phyloP scores from a whole-genome alignment of 1,140 invertebrate species.

The Drosophila sulfurigaster region DNA sequence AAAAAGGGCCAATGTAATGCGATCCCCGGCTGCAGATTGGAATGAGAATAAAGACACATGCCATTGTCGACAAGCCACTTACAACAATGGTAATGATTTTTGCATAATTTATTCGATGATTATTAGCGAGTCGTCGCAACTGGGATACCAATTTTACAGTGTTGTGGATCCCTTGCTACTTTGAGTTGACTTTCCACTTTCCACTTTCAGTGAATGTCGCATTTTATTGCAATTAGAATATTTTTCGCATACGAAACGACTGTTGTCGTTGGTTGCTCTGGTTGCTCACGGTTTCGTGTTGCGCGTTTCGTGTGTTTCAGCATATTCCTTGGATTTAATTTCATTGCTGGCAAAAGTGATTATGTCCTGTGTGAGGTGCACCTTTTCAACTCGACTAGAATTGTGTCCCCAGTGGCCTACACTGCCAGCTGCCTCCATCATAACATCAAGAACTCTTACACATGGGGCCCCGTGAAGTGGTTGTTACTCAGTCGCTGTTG shows the following conservation, averaged over 20 bases:
- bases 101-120: constrained; percentile 83
- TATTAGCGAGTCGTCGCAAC: constrained; percentile 65
- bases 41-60: constrained; percentile 20
- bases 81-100: constrained; percentile 81
- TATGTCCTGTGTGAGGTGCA: constrained; percentile 74
- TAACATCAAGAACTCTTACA: constrained; percentile 55
- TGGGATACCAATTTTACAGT: constrained; percentile 53
- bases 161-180: constrained; percentile 32
- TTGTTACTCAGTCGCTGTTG: constrained; percentile 22
- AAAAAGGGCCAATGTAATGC: constrained; percentile 60
- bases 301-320: constrained; percentile 51
- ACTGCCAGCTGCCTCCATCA: constrained; percentile 26
- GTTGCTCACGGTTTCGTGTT: constrained; percentile 40
- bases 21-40: constrained; percentile 32
- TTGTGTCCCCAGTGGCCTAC: constrained; percentile 66
- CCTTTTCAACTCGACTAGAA: constrained; percentile 53
- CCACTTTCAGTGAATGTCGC: constrained; percentile 47
- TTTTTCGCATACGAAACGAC: constrained; percentile 54
- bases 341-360: constrained; percentile 73
- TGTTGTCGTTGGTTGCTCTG: constrained; percentile 29
- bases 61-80: constrained; percentile 65
- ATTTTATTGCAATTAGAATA: constrained; percentile 82
- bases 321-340: constrained; percentile 80
- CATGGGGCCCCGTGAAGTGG: constrained; percentile 72
- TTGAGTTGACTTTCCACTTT: constrained; percentile 1